These are phyloP conservation scores for Temnothorax unifasciatus DNA, from an alignment of 2,888 invertebrate genomes.

Conservation along the genomic window DNA sequence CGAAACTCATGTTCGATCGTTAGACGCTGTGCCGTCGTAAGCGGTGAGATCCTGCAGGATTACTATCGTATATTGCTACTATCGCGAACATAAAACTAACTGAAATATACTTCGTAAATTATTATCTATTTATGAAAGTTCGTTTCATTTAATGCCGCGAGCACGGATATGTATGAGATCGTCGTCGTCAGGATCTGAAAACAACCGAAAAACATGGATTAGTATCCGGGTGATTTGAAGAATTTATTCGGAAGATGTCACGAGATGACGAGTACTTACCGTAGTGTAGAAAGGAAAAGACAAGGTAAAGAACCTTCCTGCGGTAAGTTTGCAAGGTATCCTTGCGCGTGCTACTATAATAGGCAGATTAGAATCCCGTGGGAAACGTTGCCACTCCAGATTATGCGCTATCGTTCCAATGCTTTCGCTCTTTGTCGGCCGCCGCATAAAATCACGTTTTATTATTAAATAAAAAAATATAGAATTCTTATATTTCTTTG, in stretches of 20 bases:
- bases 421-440: slow-evolving; percentile 58
- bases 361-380: slow-evolving; percentile 47
- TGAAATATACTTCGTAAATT: not conserved
- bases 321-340: slow-evolving; percentile 63
- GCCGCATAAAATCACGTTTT: not conserved
- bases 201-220: not conserved
- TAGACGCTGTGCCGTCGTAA: too few relatives aligned
- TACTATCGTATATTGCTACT: too few relatives aligned
- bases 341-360: slow-evolving; percentile 60
- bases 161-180: slow-evolving; percentile 67
- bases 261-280: slow-evolving; percentile 54
- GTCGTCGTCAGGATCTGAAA: slow-evolving; percentile 65
- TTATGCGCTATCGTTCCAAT: slow-evolving; percentile 61
- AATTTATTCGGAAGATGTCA: not conserved
- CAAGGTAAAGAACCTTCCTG: slow-evolving; percentile 67
- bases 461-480: not conserved
- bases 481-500: not conserved
- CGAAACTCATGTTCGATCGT: too few relatives aligned
- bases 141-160: slow-evolving; percentile 61
- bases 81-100: not conserved
- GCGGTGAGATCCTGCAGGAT: too few relatives aligned
- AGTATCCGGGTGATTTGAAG: not conserved
- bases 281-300: slow-evolving; percentile 65
- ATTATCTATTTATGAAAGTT: not conserved
- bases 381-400: slow-evolving; percentile 59